Evolutionary conservation across 1,140 invertebrate species (phyloP), one percentile per base, ranked within the genome.

Genomic region (Platorchestia sp.): DNA sequence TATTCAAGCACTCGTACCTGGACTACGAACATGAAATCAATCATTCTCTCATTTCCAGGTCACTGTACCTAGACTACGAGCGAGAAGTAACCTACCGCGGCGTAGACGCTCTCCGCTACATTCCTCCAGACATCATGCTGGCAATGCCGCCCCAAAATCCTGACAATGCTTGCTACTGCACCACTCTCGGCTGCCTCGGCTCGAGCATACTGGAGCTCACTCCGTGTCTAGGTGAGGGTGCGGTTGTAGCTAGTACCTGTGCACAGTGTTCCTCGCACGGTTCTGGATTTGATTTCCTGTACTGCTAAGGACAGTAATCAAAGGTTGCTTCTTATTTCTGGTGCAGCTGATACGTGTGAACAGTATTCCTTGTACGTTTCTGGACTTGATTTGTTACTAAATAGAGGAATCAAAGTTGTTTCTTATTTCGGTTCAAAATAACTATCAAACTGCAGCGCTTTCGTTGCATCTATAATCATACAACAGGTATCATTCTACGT

Each of bases 31-130:
- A 27, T 22, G 27, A 75, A 36, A 3, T 47, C 45, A 45, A 45
- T 47, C 40, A 47, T 93, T 36, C 22, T 22, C 40, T 40, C 45
- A 47, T 75, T 75, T 75, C 27, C 95, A 95, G 95, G 53, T 95
- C 95, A 40, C 95, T 95, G 95, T 95, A 95, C 44, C 95, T 95
- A 44, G 45, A 53, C 5, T 95, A 95, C 95, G 95, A 95, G 53
- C 42, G 45, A 16, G 42, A 95, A 42, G 42, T 44, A 3, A 45
- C 42, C 42, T 14, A 14, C 14, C 42, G 45, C 5, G 95, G 95
- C 40, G 95, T 95, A 44, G 41, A 75, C n/a, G 95, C 95, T 7
- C 41, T 53, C 10, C 95, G 95, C 42, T 95, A 53, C 44, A 75
- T 36, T 5, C 95, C 95, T 3, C 95, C 95, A 0, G 19, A 75